Conservation (phyloP, 2,888 invertebrate genomes). For the Nasonia oneida region DNA sequence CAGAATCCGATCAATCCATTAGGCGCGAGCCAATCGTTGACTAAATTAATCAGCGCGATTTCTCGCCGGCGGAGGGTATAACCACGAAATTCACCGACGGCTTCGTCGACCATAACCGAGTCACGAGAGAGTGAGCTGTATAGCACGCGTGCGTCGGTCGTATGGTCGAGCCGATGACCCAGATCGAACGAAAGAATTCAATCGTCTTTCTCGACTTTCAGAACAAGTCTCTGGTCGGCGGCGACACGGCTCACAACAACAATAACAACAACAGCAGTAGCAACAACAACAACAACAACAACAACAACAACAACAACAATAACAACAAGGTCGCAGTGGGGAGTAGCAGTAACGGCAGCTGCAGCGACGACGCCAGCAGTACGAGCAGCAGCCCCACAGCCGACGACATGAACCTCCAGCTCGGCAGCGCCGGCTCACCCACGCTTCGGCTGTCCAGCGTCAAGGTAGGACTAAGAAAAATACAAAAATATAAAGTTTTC, state of each 20-base stretch:
- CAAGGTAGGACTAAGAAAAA: conserved; percentile 70
- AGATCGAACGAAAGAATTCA: not conserved
- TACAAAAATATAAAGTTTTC: too few relatives aligned
- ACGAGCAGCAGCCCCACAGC: conserved; percentile 8
- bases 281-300: not conserved
- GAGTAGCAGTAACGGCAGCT: conserved; percentile 6
- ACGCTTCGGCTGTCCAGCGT: conserved; percentile 79
- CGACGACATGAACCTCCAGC: conserved; percentile 81
- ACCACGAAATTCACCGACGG: too few relatives aligned
- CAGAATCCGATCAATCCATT: not conserved
- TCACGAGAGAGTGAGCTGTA: too few relatives aligned
- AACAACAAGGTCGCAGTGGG: not conserved
- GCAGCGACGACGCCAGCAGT: conserved; percentile 25
- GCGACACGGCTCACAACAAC: conserved; percentile 46
- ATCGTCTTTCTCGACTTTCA: not conserved
- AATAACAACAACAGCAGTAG: conserved; percentile 31
- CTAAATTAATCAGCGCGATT: not conserved
- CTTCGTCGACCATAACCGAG: too few relatives aligned
- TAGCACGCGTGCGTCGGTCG: not conserved
- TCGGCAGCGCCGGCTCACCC: conserved; percentile 79
- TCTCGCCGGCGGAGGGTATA: too few relatives aligned
- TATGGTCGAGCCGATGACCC: not conserved
- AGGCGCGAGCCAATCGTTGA: not conserved
- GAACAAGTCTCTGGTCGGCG: conserved; percentile 45
- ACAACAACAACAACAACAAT: conserved; percentile 24